Percentiles rank a stretch among this genome's conserved stretches.
phyloP scores from a whole-genome alignment of 37 sponge, comb jelly and placozoan species.

The Hexactinellida sp. region DNA sequence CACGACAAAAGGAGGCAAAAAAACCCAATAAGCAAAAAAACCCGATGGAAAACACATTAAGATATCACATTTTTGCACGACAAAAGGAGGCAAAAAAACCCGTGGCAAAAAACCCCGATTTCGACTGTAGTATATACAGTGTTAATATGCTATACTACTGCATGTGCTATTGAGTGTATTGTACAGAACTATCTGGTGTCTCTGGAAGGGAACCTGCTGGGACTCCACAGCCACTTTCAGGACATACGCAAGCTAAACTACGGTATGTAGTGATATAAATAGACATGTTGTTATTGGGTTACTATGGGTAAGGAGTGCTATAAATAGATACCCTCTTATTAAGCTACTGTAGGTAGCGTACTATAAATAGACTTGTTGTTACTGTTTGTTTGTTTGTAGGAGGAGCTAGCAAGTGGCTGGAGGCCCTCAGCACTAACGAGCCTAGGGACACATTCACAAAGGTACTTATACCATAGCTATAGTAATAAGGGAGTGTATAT shows the following conservation, averaged over 20 bases:
- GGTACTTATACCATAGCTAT: background rate
- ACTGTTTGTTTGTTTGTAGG: background rate
- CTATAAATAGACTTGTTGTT: background rate
- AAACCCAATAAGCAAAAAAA: no score
- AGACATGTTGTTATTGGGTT: no score
- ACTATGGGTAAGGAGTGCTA: no score
- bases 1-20: no score
- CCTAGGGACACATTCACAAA: conserved; percentile 4
- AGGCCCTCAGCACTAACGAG: background rate
- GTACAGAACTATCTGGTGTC: conserved; percentile 34
- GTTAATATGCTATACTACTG: background rate
- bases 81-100: no score
- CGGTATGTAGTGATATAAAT: background rate
- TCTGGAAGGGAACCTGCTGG: conserved; percentile 42
- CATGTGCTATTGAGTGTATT: background rate
- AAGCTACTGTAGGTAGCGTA: no score
- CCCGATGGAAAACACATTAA: background rate
- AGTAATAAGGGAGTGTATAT: no score
- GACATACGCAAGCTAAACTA: background rate
- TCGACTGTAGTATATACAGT: no score
- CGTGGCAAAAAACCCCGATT: no score
- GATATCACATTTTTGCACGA: no score
- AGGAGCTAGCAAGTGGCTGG: background rate
- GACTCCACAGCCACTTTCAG: conserved; percentile 25
- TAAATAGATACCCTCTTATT: no score